Evolutionary conservation across 1,140 invertebrate genomes (phyloP), one percentile per base, ranked within the genome.

Genomic region (Eubasilissa regina): DNA sequence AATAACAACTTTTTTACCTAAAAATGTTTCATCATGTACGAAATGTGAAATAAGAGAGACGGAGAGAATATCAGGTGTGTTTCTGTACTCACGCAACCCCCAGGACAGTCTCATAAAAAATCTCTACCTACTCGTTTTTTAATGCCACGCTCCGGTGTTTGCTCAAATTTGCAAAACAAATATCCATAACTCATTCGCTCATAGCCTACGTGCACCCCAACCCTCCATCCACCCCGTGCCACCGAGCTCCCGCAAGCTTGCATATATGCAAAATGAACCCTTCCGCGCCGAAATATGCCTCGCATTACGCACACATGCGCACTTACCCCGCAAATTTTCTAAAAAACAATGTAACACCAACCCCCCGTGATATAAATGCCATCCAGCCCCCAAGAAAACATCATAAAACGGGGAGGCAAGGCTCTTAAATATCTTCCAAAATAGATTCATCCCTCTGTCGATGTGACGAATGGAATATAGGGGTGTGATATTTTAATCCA

Each of bases 131-230:
- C 11, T 25, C 60, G 48, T 17, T 70, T 70, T 48, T 70, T 70
- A 70, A 70, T 70, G 66, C 44, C 44, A 70, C 43, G 62, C 15
- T 10, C 66, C 66, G 21, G 12, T 70, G 66, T 70, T 70, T 70
- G 66, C 66, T 48, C 66, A 70, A 68, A 70, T 47, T 70, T 70
- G 44, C 66, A 70, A 70, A 70, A 70, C 66, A 70, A 70, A 70
- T 70, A 48, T 70, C 66, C 44, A 70, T 51, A 70, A 44, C 66
- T 70, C 66, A 48, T 45, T 0, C 7, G 66, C 43, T 45, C 44
- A 47, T 70, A 19, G 10, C 17, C 44, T 48, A 15, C 44, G 35
- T 9, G 21, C 58, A 62, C 58, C 15, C 21, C 17, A 12, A 62
- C 25, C 10, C 43, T 15, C 62, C 21, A 12, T 1, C 10, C 6